Base-by-base conservation (phyloP, 2,113 vertebrate species). In the Eclectus roratus region DNA sequence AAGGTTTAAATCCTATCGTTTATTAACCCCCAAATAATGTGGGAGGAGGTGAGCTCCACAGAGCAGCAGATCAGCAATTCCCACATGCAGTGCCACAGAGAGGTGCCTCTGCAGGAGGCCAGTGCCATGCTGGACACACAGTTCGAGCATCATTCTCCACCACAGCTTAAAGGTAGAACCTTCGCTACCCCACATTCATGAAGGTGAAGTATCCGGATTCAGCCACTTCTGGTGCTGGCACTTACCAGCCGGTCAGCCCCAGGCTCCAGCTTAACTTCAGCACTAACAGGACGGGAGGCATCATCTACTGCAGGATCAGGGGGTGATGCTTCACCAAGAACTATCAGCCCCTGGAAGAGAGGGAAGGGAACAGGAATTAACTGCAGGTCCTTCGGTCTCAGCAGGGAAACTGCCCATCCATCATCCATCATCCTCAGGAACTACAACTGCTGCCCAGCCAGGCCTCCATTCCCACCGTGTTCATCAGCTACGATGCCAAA, bases 271-370 rank as follows among this genome's bases (percentile, higher is more conserved):
- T 99, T 99, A 25, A 98, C 88, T 24, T 98, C 98, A 49, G 97
- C 94, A 92, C 96, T 60, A 70, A 96, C 18, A 6, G 97, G 89
- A 93, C 93, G 97, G 85, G 97, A 79, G 0, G 95, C 61, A 66
- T 98, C 98, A 66, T 97, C 96, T 84, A 76, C 85, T 33, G 97
- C 88, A 80, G 98, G 95, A 4, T 98, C 97, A 35, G 97, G 91
- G 78, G 98, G 93, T 11, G 98, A 91, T 1, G 93, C 95, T 27
- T 99, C 99, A 50, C 98, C 99, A 69, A 99, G 97, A 95, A 99
- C 98, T 91, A 99, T 98, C 68, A 98, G 98, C 52, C 99, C 99
- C 99, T 99, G 93, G 2, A 66, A 96, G 50, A 94, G 77, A 96
- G 65, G 77, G 80, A 80, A 97, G 70, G 91, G 72, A 97, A 91